Evolutionary conservation across 1,140 invertebrate species (phyloP).

Genomic region (Drosophila murphyi): DNA sequence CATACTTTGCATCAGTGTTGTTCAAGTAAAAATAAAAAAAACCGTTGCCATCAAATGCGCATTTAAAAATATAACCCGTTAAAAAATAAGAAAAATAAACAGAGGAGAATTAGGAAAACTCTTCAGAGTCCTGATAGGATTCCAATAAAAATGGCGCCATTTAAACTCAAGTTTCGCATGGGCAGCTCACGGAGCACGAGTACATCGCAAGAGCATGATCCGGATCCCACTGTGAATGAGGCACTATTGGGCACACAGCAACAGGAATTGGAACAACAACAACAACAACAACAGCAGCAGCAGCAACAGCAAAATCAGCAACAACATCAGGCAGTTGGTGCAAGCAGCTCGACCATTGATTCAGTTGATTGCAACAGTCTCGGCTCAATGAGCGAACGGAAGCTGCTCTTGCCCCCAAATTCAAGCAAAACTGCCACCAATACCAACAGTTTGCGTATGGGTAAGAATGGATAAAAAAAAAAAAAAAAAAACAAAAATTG

Average conservation of each 20-base stretch:
- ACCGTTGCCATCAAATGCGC: slow-evolving; percentile 45
- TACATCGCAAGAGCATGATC: slow-evolving; percentile 83
- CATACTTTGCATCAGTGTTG: slow-evolving; percentile 50
- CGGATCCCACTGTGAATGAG: slow-evolving; percentile 81
- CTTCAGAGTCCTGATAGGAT: slow-evolving; percentile 3
- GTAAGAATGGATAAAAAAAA: slow-evolving; percentile 60
- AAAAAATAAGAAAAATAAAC: slow-evolving; percentile 19
- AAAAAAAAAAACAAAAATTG: slow-evolving; percentile 12
- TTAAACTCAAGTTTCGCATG: slow-evolving; percentile 84
- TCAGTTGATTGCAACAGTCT: slow-evolving; percentile 80
- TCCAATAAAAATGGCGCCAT: slow-evolving; percentile 68
- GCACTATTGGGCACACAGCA: slow-evolving; percentile 69
- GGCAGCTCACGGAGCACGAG: slow-evolving; percentile 83
- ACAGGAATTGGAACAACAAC: slow-evolving; percentile 37
- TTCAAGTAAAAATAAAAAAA: slow-evolving; percentile 29
- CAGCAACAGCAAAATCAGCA: slow-evolving; percentile 44
- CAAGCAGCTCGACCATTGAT: slow-evolving; percentile 82
- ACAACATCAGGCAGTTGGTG: slow-evolving; percentile 66
- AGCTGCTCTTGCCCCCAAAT: slow-evolving; percentile 68
- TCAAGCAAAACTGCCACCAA: slow-evolving; percentile 45
- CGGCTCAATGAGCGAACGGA: slow-evolving; percentile 77
- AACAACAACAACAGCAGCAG: slow-evolving; percentile 40
- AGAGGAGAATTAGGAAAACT: neutral
- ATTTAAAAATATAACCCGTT: slow-evolving; percentile 40
- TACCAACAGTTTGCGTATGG: slow-evolving; percentile 76